A percentile compares a stretch with the other conserved stretches of the same genome.
Conservation (phyloP, 2,888 invertebrate species). For the Plutella xylostella region DNA sequence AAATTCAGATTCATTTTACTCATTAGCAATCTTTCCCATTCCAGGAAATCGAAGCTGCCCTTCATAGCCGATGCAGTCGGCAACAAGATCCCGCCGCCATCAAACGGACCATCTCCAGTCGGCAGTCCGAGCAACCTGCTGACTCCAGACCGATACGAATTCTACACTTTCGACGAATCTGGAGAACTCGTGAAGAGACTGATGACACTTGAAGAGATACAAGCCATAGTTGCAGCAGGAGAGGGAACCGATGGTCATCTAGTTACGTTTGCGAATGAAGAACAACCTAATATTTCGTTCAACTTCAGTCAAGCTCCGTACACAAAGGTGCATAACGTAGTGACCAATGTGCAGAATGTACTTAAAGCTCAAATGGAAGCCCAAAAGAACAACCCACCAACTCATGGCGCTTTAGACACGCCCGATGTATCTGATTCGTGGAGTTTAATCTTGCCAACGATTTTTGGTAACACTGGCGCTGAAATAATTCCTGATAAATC, state of each 20-base stretch:
- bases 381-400: conserved; percentile 60
- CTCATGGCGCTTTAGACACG: conserved; percentile 71
- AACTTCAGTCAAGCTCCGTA: conserved; percentile 69
- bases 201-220: conserved; percentile 88
- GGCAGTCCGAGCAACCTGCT: conserved; percentile 85
- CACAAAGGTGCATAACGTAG: conserved; percentile 81
- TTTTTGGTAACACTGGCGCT: conserved; percentile 78
- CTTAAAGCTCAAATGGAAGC: conserved; percentile 81
- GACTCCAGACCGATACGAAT: conserved; percentile 87
- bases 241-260: conserved; percentile 74
- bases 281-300: conserved; percentile 55
- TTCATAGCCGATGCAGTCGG: conserved; percentile 78
- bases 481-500: conserved; percentile 69
- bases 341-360: conserved; percentile 86
- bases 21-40: conserved; percentile 26
- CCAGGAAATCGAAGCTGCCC: conserved; percentile 57
- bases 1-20: too few relatives aligned
- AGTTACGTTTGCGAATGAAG: conserved; percentile 60
- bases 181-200: conserved; percentile 85
- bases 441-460: conserved; percentile 85
- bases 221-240: conserved; percentile 85
- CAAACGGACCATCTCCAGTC: conserved; percentile 69
- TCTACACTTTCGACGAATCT: conserved; percentile 87
- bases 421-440: conserved; percentile 82
- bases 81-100: conserved; percentile 74